A percentile compares a stretch with the other conserved stretches of the same genome.
phyloP scores from a whole-genome alignment of 2,797 vertebrate species.

The Poeciliopsis presidionis region DNA sequence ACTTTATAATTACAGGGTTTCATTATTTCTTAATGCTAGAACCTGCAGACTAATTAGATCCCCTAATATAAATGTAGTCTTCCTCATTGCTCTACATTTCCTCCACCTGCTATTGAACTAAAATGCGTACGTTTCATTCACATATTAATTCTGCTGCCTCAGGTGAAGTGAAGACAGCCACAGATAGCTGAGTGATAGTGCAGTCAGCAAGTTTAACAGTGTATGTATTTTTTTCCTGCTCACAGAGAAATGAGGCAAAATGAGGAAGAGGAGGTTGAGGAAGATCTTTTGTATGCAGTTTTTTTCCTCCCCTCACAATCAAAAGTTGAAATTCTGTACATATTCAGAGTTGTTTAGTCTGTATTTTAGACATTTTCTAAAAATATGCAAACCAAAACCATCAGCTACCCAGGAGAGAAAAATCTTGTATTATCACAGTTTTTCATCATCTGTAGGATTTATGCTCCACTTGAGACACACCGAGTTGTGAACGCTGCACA shows the following conservation, averaged over 20 bases:
- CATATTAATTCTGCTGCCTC: constrained; percentile 61
- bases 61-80: constrained; percentile 29
- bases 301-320: constrained; percentile 18
- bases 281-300: constrained; percentile 20
- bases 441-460: constrained; percentile 31
- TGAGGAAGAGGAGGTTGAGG: constrained; percentile 25
- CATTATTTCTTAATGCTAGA: constrained; percentile 23
- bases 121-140: constrained; percentile 50
- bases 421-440: constrained; percentile 29
- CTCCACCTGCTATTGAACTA: constrained; percentile 30
- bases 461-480: constrained; percentile 22
- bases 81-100: constrained; percentile 11
- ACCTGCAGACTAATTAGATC: constrained; percentile 51
- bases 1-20: constrained; percentile 52
- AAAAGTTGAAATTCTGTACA: constrained; percentile 35
- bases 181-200: constrained; percentile 59
- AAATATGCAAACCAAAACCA: constrained; percentile 19
- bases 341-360: constrained; percentile 45
- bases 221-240: constrained; percentile 38
- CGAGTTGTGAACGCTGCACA: constrained; percentile 5
- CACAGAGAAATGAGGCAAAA: constrained; percentile 18
- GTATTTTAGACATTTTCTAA: constrained; percentile 36
- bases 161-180: constrained; percentile 37
- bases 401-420: constrained; percentile 35
- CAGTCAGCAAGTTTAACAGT: constrained; percentile 68